Conservation (phyloP, 2,797 vertebrate species). For the Gorsachius magnificus region DNA sequence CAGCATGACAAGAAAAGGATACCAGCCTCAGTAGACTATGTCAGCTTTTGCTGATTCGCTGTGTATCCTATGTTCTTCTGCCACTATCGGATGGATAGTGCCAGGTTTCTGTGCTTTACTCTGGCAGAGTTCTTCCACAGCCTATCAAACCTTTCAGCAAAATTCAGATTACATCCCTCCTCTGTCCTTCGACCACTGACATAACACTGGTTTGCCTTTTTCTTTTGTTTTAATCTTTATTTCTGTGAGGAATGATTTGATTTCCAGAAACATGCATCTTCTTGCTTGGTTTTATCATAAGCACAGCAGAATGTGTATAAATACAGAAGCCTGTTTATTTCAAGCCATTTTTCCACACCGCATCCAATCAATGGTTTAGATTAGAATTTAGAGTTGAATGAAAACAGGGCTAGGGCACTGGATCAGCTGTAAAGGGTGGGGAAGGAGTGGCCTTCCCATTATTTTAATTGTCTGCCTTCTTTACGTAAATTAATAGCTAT, state of each 20-base stretch:
- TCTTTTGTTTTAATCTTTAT: neutral
- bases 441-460: neutral
- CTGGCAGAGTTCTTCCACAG: neutral
- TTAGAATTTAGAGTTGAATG: neutral
- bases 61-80: neutral
- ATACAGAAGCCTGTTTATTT: slow-evolving; percentile 27
- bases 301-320: neutral
- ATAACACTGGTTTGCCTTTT: neutral
- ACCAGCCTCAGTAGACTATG: too few relatives aligned
- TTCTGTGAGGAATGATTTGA: neutral
- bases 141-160: neutral
- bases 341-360: neutral
- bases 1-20: neutral
- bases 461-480: neutral
- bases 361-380: neutral
- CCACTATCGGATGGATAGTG: neutral
- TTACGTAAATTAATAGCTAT: neutral
- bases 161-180: neutral
- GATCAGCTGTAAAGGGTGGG: neutral
- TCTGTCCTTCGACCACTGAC: neutral
- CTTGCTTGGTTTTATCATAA: neutral
- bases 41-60: neutral
- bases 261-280: neutral
- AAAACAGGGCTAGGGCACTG: neutral
- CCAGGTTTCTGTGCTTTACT: neutral